Evolutionary conservation across 2,797 vertebrate species (phyloP).

Genomic region (Danio choprae): DNA sequence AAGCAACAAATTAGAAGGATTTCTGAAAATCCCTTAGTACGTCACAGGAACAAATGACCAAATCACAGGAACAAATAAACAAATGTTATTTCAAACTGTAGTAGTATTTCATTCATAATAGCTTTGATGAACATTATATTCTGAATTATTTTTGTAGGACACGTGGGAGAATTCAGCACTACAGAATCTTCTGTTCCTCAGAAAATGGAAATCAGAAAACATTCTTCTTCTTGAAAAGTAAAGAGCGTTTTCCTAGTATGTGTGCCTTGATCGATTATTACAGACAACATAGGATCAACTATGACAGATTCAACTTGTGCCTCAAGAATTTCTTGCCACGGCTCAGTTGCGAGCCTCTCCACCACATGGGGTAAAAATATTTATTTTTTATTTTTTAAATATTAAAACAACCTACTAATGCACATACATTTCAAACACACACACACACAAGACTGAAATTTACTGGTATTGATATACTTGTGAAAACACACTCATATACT

Average conservation of each 20-base stretch:
- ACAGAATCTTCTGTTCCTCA: conserved; percentile 84
- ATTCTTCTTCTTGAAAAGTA: conserved; percentile 89
- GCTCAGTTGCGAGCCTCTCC: conserved; percentile 78
- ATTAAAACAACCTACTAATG: background rate
- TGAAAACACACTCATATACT: too few species aligned
- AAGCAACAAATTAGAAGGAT: too few species aligned
- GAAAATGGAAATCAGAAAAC: conserved; percentile 83
- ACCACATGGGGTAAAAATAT: conserved; percentile 82
- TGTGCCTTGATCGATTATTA: conserved; percentile 92
- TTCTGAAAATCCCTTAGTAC: too few species aligned
- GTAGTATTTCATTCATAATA: too few species aligned
- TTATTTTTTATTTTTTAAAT: background rate
- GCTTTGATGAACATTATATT: conserved; percentile 93
- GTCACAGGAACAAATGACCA: too few species aligned
- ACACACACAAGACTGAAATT: background rate
- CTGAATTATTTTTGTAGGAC: conserved; percentile 70
- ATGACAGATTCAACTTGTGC: conserved; percentile 91
- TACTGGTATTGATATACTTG: too few species aligned
- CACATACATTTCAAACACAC: background rate
- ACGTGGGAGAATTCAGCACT: conserved; percentile 92
- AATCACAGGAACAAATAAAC: too few species aligned
- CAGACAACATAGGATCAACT: conserved; percentile 85
- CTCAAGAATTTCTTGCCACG: conserved; percentile 89
- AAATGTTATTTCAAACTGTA: too few species aligned
- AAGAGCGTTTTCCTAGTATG: conserved; percentile 88